Conservation (phyloP, 2,797 vertebrate genomes). For the Galago senegalensis region DNA sequence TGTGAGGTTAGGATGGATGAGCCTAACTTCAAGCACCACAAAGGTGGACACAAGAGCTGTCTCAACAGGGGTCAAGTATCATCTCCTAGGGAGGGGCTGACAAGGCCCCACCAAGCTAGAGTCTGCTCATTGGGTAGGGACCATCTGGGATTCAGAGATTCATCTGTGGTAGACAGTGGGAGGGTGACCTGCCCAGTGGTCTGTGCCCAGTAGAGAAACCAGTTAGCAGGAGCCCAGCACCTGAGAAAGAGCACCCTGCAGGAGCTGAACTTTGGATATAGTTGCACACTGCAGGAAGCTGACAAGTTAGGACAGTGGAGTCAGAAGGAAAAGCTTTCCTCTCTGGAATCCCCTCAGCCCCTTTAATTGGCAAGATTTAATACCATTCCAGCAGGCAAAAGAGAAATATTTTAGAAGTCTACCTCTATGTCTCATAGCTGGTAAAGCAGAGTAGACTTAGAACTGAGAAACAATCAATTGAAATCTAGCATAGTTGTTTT, state of each 20-base stretch:
- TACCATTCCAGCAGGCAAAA: background rate
- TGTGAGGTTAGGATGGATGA: background rate
- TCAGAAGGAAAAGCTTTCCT: background rate
- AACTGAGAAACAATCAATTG: background rate
- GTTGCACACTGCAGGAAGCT: background rate
- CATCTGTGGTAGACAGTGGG: background rate
- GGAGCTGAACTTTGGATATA: background rate
- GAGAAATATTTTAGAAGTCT: background rate
- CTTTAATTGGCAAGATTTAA: background rate
- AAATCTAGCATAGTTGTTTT: constrained; percentile 33
- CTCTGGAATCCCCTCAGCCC: background rate
- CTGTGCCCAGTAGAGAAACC: background rate
- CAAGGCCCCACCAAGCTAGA: background rate
- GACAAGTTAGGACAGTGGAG: background rate
- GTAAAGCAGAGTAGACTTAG: background rate
- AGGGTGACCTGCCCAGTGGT: background rate
- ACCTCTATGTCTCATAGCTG: background rate
- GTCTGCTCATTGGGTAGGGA: too few relatives aligned
- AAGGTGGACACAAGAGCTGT: background rate
- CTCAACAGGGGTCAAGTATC: background rate
- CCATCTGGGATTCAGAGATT: background rate
- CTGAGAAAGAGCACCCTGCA: background rate
- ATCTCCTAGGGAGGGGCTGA: background rate
- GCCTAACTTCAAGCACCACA: too few relatives aligned
- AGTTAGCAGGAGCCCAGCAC: background rate